These are phyloP conservation scores for Cheilosia scutellata DNA, from an alignment of 2,888 invertebrate genomes.

Conservation along the genomic window DNA sequence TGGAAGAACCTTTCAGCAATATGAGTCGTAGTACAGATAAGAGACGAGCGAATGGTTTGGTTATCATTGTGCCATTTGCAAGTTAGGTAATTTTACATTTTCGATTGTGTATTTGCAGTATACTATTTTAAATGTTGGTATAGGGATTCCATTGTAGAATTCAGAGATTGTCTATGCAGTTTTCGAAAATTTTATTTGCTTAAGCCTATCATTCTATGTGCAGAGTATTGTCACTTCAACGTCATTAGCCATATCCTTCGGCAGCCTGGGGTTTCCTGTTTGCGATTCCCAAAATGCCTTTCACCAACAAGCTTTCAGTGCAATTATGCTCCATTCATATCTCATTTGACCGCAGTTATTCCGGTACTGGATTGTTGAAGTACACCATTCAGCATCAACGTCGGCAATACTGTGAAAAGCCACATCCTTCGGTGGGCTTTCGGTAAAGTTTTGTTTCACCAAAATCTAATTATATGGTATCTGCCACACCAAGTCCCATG, in stretches of 20 bases:
- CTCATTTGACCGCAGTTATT: constrained; percentile 25
- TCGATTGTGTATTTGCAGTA: too few relatives aligned
- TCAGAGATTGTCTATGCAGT: too few relatives aligned
- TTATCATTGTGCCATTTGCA: too few relatives aligned
- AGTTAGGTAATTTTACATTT: too few relatives aligned
- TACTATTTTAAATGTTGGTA: too few relatives aligned
- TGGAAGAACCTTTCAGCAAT: constrained; percentile 6
- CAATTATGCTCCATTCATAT: constrained; percentile 55
- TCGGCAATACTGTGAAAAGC: not conserved
- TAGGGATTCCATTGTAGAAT: too few relatives aligned
- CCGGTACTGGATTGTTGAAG: not conserved
- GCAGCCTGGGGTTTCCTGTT: not conserved
- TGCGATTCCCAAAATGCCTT: constrained; percentile 19
- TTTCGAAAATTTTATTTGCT: not conserved
- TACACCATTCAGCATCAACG: not conserved
- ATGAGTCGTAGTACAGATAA: too few relatives aligned
- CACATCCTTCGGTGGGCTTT: not conserved
- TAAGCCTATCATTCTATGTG: too few relatives aligned
- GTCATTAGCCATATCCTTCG: not conserved
- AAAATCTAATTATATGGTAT: constrained; percentile 57
- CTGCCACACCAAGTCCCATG: constrained; percentile 15
- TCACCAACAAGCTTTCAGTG: not conserved
- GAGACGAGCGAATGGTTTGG: too few relatives aligned
- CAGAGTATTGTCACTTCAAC: not conserved
- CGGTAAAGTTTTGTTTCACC: constrained; percentile 34